These are phyloP conservation scores for Mesembrinibis cayennensis DNA, from an alignment of 2,113 vertebrate species.

Conservation along the genomic window DNA sequence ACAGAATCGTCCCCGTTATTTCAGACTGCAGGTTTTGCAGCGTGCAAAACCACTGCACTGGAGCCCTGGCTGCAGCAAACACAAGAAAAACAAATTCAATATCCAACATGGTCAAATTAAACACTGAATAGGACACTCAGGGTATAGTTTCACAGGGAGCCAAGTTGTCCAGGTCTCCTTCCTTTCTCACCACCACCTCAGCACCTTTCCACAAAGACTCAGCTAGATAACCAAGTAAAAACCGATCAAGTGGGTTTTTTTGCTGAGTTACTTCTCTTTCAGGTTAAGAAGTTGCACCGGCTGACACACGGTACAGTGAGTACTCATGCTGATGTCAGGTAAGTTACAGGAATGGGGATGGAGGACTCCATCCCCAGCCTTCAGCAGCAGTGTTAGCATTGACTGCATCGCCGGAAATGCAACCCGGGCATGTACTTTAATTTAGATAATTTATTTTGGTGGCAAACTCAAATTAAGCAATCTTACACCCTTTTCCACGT, in stretches of 20 bases:
- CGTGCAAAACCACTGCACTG: neutral
- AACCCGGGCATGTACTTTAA: rapidly evolving
- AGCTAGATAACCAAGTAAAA: neutral
- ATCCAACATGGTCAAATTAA: neutral
- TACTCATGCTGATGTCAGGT: neutral
- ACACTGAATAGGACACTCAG: neutral
- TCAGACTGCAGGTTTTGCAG: neutral
- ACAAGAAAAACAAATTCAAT: neutral
- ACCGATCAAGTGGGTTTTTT: rapidly evolving
- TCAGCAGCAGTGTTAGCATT: rapidly evolving
- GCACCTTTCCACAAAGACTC: neutral
- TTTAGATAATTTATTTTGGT: neutral
- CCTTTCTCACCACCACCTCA: neutral
- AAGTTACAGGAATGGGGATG: neutral
- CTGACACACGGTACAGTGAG: neutral
- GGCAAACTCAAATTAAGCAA: neutral
- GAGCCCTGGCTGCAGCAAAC: neutral
- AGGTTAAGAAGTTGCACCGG: neutral
- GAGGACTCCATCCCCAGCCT: neutral
- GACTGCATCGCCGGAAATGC: neutral
- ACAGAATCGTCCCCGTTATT: rapidly evolving
- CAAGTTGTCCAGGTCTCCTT: neutral
- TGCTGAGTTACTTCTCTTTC: neutral
- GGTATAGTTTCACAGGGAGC: neutral
- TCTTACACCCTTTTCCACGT: neutral